phyloP scores from a whole-genome alignment of 2,113 vertebrate genomes.

The Azemiops feae region DNA sequence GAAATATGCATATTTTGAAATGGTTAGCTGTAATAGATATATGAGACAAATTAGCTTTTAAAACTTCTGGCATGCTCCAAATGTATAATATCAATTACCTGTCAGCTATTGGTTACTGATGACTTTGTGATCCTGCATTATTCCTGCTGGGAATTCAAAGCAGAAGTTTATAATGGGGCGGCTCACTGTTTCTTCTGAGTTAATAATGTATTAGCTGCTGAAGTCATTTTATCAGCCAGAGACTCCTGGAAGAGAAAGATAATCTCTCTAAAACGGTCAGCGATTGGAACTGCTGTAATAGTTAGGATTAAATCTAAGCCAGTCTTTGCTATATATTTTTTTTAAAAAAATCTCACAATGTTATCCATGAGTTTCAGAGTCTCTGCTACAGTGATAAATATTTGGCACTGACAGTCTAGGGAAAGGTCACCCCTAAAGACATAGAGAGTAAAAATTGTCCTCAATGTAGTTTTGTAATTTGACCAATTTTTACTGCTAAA shows the following conservation, averaged over 20 bases:
- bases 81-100: slow-evolving; percentile 49
- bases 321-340: slow-evolving; percentile 4
- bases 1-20: slow-evolving; percentile 17
- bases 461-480: background rate
- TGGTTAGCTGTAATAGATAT: slow-evolving; percentile 39
- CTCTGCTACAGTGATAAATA: background rate
- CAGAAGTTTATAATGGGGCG: background rate
- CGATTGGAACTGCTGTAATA: slow-evolving; percentile 15
- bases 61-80: slow-evolving; percentile 23
- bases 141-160: slow-evolving; percentile 28
- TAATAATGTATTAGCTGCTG: slow-evolving; percentile 2
- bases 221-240: slow-evolving; percentile 28
- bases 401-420: background rate
- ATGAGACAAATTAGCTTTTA: slow-evolving; percentile 55
- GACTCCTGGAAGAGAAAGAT: slow-evolving; percentile 9
- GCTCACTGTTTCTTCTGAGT: background rate
- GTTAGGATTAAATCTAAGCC: slow-evolving; percentile 27
- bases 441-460: background rate
- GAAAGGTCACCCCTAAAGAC: background rate
- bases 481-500: background rate
- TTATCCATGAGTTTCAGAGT: background rate
- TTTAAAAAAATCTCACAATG: background rate
- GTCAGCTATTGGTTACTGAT: slow-evolving; percentile 34
- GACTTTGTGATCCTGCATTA: slow-evolving; percentile 7
- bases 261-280: slow-evolving; percentile 30